Conservation (phyloP, 1,140 invertebrate species). For the Brachionus paranguensis region DNA sequence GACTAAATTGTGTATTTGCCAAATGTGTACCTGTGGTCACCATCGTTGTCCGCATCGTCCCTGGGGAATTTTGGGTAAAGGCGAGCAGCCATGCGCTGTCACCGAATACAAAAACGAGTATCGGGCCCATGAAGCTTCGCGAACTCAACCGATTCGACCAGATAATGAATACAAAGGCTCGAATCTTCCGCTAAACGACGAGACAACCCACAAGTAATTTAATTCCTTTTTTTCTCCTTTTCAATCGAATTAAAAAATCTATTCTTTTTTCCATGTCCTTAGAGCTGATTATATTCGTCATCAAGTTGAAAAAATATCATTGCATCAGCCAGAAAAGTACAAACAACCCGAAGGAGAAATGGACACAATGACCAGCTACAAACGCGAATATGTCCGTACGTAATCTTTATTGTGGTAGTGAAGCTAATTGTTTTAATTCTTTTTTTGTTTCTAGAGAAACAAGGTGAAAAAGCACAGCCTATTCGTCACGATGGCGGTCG, state of each 20-base stretch:
- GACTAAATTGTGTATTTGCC: slow-evolving; percentile 49
- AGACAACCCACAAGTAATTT: slow-evolving; percentile 43
- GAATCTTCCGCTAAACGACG: slow-evolving; percentile 42
- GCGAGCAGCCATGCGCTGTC: slow-evolving; percentile 45
- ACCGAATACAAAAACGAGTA: slow-evolving; percentile 51
- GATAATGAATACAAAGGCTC: slow-evolving; percentile 32
- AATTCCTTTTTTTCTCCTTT: too few relatives aligned
- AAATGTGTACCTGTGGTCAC: slow-evolving; percentile 52
- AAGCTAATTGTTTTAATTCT: background rate
- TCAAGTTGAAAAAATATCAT: slow-evolving; percentile 45
- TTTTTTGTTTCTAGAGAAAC: slow-evolving; percentile 47
- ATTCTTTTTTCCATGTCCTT: slow-evolving; percentile 21
- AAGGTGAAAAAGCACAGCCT: slow-evolving; percentile 45
- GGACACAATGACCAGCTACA: slow-evolving; percentile 53
- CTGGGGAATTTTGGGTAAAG: slow-evolving; percentile 43
- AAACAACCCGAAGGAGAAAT: slow-evolving; percentile 49
- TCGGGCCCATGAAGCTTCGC: slow-evolving; percentile 43
- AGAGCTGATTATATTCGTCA: slow-evolving; percentile 53
- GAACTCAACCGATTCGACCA: slow-evolving; percentile 41
- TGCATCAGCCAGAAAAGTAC: slow-evolving; percentile 47
- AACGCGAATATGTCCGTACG: slow-evolving; percentile 53
- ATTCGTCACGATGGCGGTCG: slow-evolving; percentile 47
- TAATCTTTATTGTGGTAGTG: background rate
- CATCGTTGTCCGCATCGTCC: slow-evolving; percentile 50
- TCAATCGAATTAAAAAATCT: background rate